phyloP scores from a whole-genome alignment of 2,888 invertebrate species.

The Pristionchus japonicus region DNA sequence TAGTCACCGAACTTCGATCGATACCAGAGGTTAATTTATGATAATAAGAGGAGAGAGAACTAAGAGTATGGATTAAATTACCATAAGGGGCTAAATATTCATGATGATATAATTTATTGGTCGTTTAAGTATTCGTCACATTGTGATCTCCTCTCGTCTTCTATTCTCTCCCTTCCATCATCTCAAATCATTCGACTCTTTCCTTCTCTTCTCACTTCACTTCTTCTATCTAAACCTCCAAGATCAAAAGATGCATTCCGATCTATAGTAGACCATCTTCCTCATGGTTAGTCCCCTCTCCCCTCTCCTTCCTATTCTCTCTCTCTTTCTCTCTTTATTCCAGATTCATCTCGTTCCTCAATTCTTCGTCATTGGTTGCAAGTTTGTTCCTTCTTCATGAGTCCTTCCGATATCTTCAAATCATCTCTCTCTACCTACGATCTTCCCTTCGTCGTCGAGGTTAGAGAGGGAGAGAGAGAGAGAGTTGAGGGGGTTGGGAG shows the following conservation, averaged over 20 bases:
- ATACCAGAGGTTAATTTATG: constrained; percentile 21
- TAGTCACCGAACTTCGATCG: not conserved
- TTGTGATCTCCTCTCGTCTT: not conserved
- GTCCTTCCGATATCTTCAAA: not conserved
- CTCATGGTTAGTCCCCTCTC: not conserved
- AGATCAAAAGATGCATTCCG: not conserved
- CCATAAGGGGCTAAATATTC: too few relatives aligned
- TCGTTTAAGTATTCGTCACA: not conserved
- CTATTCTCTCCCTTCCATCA: constrained; percentile 16
- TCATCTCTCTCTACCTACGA: constrained; percentile 34
- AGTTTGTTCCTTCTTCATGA: constrained; percentile 3
- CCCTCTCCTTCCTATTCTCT: not conserved
- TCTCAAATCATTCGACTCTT: constrained; percentile 20
- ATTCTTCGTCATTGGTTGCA: constrained; percentile 41
- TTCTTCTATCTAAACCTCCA: not conserved
- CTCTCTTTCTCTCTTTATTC: not conserved
- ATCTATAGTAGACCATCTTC: constrained; percentile 30
- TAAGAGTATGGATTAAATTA: too few relatives aligned
- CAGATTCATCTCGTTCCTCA: constrained; percentile 26
- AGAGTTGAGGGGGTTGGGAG: not conserved
- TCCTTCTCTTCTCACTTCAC: not conserved
- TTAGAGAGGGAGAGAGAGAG: too few relatives aligned
- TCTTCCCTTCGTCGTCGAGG: constrained; percentile 42
- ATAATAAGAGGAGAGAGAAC: too few relatives aligned
- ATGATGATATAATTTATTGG: too few relatives aligned